Evolutionary conservation across 2,797 vertebrate genomes (phyloP).

Genomic region (Gambusia yucatana): DNA sequence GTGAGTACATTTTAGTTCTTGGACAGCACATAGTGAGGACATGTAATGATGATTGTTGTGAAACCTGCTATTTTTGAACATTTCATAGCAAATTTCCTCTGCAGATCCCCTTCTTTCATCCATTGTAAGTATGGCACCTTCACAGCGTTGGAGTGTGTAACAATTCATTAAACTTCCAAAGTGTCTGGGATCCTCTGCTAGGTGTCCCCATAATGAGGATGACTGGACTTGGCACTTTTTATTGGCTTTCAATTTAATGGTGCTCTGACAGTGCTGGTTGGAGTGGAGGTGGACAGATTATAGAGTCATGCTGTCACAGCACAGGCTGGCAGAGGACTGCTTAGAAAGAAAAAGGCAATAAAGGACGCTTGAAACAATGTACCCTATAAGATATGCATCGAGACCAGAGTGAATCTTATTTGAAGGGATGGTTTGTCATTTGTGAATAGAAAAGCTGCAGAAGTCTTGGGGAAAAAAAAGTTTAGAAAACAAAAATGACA

Average conservation of each 20-base stretch:
- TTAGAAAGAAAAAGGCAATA: conserved; percentile 25
- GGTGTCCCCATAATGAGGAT: conserved; percentile 73
- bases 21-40: background rate
- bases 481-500: background rate
- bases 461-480: background rate
- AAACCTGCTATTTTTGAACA: conserved; percentile 7
- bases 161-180: conserved; percentile 66
- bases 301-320: conserved; percentile 55
- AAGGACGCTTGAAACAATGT: conserved; percentile 26
- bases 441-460: background rate
- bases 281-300: conserved; percentile 49
- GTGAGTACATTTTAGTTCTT: conserved; percentile 1
- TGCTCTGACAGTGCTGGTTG: conserved; percentile 49
- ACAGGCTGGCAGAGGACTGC: conserved; percentile 37
- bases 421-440: conserved; percentile 13
- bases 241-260: conserved; percentile 68
- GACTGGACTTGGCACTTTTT: conserved; percentile 62
- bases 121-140: conserved; percentile 25
- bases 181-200: conserved; percentile 59
- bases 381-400: conserved; percentile 10
- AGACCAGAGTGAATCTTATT: background rate
- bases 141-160: conserved; percentile 54
- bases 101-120: conserved; percentile 28
- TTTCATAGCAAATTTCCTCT: conserved; percentile 17
- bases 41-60: background rate